Evolutionary conservation across 1,140 invertebrate species (phyloP), one percentile per base, ranked within the genome.

Genomic region (Ptiloglossa arizonensis): DNA sequence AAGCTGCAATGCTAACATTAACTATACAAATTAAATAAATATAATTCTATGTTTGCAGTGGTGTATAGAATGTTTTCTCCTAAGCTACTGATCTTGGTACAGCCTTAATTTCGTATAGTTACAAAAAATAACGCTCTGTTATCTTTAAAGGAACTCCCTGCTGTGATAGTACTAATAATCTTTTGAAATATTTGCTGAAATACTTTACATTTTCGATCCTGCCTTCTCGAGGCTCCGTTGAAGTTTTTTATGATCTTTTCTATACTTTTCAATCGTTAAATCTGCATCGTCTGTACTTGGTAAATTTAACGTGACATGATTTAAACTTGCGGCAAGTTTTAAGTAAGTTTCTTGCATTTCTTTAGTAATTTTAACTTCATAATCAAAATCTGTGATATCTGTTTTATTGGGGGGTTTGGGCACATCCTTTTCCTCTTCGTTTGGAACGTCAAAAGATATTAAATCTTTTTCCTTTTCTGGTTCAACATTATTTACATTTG

Each of bases 311-410:
- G 86, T 67, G 13, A 86, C 82, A 4, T 90, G 87, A 70, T 92
- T 90, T 24, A 93, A 75, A 78, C 90, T 91, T 1, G 91, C 92
- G 5, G 92, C 89, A 19, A 93, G 74, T 75, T 92, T 93, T 29
- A 92, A 63, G 85, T 93, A 93, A 57, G 89, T 92, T 44, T 93
- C 92, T 41, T 93, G 90, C 90, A 93, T 91, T 63, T 92, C 90
- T 77, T 91, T 91, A 24, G 92, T 92, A 11, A 92, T 88, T 54
- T 92, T 90, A 0, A 90, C 87, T 48, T 92, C 90, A 29, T 87
- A 87, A 59, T 82, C 79, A 1, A 78, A 22, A 48, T 86, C 73
- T 0, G 5, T 22, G 5, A 11, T 56, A 24, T 52, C 54, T 0
- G 15, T 48, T 52, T 80, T 74, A 17, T 56, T 75, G 29, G 27